These are phyloP conservation scores for Creontiades dilutus DNA, from an alignment of 2,888 invertebrate genomes.

Conservation along the genomic window DNA sequence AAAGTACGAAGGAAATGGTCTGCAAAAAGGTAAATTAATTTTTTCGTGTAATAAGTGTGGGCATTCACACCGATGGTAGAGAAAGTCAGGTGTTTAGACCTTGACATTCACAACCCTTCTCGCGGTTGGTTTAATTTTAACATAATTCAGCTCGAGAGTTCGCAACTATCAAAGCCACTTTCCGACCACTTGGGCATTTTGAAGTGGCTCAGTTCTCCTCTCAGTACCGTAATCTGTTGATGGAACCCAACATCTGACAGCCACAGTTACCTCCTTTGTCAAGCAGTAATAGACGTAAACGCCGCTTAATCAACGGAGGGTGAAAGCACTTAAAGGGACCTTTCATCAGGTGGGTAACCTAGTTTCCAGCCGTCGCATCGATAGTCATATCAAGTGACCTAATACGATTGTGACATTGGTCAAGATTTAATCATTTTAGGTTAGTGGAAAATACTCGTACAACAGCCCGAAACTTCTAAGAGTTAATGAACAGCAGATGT, in stretches of 20 bases:
- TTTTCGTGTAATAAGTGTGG: too few species aligned
- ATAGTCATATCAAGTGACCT: too few species aligned
- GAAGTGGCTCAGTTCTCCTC: conserved; percentile 11
- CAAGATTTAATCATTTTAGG: too few species aligned
- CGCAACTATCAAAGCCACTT: conserved; percentile 4
- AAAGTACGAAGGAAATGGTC: too few species aligned
- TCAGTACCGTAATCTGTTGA: background rate
- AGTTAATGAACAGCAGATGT: too few species aligned
- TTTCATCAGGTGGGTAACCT: too few species aligned
- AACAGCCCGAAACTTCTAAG: too few species aligned
- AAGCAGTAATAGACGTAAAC: background rate
- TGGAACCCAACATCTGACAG: conserved; percentile 14
- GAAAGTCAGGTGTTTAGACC: conserved; percentile 79
- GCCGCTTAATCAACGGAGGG: background rate
- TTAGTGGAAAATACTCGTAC: too few species aligned
- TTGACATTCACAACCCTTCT: background rate
- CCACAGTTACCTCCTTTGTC: conserved; percentile 2
- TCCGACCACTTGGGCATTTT: background rate
- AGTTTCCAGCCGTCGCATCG: too few species aligned
- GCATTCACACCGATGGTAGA: too few species aligned
- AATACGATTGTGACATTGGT: too few species aligned
- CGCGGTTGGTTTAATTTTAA: background rate
- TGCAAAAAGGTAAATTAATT: too few species aligned
- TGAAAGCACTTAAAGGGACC: background rate
- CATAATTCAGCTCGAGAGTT: conserved; percentile 5